phyloP scores from a whole-genome alignment of 2,113 vertebrate genomes.

The Barnardius zonarius region DNA sequence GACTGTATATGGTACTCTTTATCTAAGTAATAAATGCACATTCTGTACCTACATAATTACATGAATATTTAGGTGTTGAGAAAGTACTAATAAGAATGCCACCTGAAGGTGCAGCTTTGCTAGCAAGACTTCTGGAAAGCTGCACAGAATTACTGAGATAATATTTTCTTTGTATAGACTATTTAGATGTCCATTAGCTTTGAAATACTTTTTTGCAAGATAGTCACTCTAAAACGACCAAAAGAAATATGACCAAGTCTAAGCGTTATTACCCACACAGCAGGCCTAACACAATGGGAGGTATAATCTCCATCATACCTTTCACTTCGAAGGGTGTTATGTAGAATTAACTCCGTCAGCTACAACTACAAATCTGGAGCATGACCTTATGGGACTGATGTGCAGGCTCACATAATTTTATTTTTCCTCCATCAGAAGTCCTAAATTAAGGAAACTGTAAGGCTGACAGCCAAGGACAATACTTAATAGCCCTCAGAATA shows the following conservation, averaged over 20 bases:
- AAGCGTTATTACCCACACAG: background rate
- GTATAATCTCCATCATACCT: background rate
- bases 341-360: background rate
- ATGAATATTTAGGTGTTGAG: background rate
- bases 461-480: background rate
- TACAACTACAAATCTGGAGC: background rate
- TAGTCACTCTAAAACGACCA: background rate
- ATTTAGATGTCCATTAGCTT: background rate
- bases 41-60: background rate
- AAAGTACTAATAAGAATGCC: background rate
- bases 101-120: background rate
- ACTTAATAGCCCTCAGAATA: background rate
- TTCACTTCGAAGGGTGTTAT: background rate
- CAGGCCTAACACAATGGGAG: background rate
- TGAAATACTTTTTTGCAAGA: background rate
- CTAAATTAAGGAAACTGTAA: background rate
- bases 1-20: background rate
- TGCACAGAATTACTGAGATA: background rate
- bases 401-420: background rate
- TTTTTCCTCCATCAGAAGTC: background rate
- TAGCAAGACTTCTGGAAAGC: background rate
- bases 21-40: background rate
- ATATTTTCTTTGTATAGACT: background rate
- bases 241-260: background rate
- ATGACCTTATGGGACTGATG: background rate